A percentile compares a stretch with the other conserved stretches of the same genome.
Evolutionary conservation across 2,888 invertebrate genomes (phyloP).

Genomic region (Stenichneumon culpator): DNA sequence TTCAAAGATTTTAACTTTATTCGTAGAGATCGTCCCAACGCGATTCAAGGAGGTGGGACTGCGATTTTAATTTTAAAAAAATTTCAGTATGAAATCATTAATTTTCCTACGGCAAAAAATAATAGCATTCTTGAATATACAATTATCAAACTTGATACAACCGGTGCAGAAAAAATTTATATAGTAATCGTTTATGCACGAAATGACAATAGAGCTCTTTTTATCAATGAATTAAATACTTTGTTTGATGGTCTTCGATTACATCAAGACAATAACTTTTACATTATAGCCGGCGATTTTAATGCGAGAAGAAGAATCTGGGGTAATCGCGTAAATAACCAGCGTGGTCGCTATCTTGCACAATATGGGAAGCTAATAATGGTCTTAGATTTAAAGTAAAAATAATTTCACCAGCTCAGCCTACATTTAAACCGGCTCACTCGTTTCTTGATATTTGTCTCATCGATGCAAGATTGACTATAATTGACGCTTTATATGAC

Average conservation of each 20-base stretch:
- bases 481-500: no score
- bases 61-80: conserved; percentile 24
- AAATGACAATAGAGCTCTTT: neutral
- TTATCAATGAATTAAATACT: conserved; percentile 3
- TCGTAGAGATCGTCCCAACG: neutral
- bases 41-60: conserved; percentile 12
- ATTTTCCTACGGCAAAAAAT: neutral
- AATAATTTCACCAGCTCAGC: no score
- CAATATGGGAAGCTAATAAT: no score
- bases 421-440: no score
- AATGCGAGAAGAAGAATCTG: neutral
- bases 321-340: neutral
- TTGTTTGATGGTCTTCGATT: no score
- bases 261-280: neutral
- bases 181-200: neutral
- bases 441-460: no score
- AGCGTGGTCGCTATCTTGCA: neutral
- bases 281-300: neutral
- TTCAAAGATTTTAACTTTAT: neutral
- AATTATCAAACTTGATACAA: neutral
- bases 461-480: no score
- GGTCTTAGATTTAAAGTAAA: no score
- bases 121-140: conserved; percentile 37
- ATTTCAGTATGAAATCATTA: conserved; percentile 2
- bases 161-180: neutral